Evolutionary conservation across 2,113 vertebrate species (phyloP), one percentile per base, ranked within the genome.

Genomic region (Albula goreensis): DNA sequence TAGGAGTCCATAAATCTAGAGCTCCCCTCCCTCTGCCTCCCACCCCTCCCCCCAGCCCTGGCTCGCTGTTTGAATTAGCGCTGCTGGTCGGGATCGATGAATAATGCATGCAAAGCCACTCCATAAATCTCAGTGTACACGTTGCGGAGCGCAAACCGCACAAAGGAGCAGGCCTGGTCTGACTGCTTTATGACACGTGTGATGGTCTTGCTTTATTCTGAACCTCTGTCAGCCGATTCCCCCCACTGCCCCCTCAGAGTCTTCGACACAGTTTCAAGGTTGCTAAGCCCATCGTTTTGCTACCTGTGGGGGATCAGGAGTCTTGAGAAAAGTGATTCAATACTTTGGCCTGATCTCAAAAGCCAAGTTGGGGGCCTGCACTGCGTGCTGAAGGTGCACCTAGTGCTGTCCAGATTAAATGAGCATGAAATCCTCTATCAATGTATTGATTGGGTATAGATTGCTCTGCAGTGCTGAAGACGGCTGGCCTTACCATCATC

Each of bases 81-180:
- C 57, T 25, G 78, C 48, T 31, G 77, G 53, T 86, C 77, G 79
- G n/a, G 74, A 77, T 87, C 80, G 52, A 86, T 90, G 86, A 86
- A 88, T 87, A 87, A 85, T 89, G 83, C 89, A 83, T 85, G 86
- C 85, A 50, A 50, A 52, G 87, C 81, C 83, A 82, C 60, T 74
- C 70, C 50, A 50, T 90, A 89, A 91, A 91, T 90, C 88, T 87
- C n/a, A n/a, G 25, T 80, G 50, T 77, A 84, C 63, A 85, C 78
- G 83, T 60, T 25, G 50, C 5, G 22, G 49, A 86, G 83, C 78
- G 48, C 19, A 51, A 13, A 25, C 50, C 78, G 78, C 74, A 87
- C 86, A 88, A 81, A 88, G 60, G 17, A 49, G 49, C 9, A 13
- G 57, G 49, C 48, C 53, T 17, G 7, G 78, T n/a, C 22, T 15